phyloP scores from a whole-genome alignment of 2,113 vertebrate genomes.

The Sceloporus tristichus region DNA sequence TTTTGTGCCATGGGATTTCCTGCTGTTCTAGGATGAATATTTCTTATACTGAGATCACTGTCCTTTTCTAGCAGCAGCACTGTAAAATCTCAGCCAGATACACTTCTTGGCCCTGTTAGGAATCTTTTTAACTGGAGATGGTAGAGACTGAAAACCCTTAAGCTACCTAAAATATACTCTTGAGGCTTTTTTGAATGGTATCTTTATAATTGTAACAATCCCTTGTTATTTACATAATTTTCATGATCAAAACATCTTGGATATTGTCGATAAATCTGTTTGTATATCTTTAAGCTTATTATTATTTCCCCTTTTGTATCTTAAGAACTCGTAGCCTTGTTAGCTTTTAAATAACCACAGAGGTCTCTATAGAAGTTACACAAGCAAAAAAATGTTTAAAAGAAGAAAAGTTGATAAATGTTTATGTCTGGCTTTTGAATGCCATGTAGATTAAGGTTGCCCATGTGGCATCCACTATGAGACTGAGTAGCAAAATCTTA shows the following conservation, averaged over 20 bases:
- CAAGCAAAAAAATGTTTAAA: background rate
- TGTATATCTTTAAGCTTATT: background rate
- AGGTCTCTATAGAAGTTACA: too few species aligned
- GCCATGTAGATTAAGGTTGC: too few species aligned
- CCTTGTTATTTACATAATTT: background rate
- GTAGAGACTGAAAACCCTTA: background rate
- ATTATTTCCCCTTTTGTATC: background rate
- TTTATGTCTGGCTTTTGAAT: too few species aligned
- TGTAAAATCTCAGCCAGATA: background rate
- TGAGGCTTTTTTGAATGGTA: too few species aligned
- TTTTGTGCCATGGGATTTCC: background rate
- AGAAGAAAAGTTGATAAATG: background rate
- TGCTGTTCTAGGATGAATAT: background rate
- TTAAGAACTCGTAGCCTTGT: background rate
- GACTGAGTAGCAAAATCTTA: background rate
- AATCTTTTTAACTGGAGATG: background rate
- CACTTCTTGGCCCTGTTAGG: background rate
- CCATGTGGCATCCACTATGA: too few species aligned
- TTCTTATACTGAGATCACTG: background rate
- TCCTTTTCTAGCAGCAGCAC: background rate
- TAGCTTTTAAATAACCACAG: background rate
- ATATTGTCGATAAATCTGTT: background rate
- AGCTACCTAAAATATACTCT: background rate
- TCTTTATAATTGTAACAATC: background rate
- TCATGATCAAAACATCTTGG: background rate